phyloP scores from a whole-genome alignment of 2,113 vertebrate species.

The Ochotona princeps region DNA sequence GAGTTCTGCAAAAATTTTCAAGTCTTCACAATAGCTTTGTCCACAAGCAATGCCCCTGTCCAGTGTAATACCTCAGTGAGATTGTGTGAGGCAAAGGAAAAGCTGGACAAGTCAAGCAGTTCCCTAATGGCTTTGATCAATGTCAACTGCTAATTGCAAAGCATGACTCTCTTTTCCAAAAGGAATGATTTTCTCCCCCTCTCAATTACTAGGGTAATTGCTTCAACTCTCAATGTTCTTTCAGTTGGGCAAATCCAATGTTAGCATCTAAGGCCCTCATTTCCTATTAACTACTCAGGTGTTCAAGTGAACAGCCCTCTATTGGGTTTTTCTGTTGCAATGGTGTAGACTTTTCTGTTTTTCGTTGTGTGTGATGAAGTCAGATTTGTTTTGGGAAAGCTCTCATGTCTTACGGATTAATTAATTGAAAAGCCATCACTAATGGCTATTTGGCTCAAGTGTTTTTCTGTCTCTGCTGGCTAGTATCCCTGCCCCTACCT shows the following conservation, averaged over 20 bases:
- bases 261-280: neutral
- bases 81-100: neutral
- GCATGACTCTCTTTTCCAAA: conserved; percentile 46
- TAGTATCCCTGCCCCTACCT: neutral
- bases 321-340: neutral
- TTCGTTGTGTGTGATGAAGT: neutral
- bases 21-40: neutral
- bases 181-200: conserved; percentile 70
- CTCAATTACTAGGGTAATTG: conserved; percentile 72
- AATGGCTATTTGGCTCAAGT: neutral
- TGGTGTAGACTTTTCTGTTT: neutral
- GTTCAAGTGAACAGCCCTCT: neutral
- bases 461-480: neutral
- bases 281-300: neutral
- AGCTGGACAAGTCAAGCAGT: neutral
- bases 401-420: neutral
- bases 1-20: neutral
- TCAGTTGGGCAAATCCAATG: conserved; percentile 1
- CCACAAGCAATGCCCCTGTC: neutral
- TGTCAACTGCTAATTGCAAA: conserved; percentile 67
- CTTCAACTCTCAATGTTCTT: conserved; percentile 49
- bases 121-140: conserved; percentile 65
- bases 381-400: neutral
- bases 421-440: neutral
- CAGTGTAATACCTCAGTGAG: neutral